Evolutionary conservation across 2,888 invertebrate genomes (phyloP).

Genomic region (Euzetes globulus): DNA sequence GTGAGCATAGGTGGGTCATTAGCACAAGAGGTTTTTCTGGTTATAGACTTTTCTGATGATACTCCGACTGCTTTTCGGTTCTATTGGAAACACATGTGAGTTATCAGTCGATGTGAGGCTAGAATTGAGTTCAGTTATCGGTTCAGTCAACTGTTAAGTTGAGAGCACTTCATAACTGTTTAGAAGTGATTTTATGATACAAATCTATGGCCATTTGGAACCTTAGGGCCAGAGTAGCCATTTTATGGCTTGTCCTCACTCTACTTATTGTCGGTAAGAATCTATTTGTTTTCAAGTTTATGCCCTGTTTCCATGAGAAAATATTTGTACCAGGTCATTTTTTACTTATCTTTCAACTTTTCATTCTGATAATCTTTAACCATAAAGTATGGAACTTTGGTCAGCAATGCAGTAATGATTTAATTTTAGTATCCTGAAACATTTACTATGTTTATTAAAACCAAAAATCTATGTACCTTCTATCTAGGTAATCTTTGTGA

Average conservation of each 20-base stretch:
- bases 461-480: too few relatives aligned
- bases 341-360: too few relatives aligned
- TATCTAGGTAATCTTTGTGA: too few relatives aligned
- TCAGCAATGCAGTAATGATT: too few relatives aligned
- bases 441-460: too few relatives aligned
- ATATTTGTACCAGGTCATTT: too few relatives aligned
- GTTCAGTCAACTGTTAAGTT: background rate
- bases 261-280: background rate
- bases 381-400: too few relatives aligned
- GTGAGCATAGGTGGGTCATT: background rate
- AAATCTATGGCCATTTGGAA: slow-evolving; percentile 5
- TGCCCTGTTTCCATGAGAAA: too few relatives aligned
- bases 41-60: background rate
- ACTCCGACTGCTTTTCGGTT: background rate
- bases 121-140: background rate
- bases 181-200: background rate
- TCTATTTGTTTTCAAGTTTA: background rate
- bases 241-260: slow-evolving; percentile 5
- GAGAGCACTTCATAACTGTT: background rate
- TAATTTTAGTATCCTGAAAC: too few relatives aligned
- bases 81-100: background rate
- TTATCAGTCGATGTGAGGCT: slow-evolving; percentile 10
- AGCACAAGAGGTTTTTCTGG: background rate
- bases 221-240: slow-evolving; percentile 1
- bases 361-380: too few relatives aligned